These are phyloP conservation scores for Habrosyne pyritoides DNA, from an alignment of 2,888 invertebrate genomes.

Conservation along the genomic window DNA sequence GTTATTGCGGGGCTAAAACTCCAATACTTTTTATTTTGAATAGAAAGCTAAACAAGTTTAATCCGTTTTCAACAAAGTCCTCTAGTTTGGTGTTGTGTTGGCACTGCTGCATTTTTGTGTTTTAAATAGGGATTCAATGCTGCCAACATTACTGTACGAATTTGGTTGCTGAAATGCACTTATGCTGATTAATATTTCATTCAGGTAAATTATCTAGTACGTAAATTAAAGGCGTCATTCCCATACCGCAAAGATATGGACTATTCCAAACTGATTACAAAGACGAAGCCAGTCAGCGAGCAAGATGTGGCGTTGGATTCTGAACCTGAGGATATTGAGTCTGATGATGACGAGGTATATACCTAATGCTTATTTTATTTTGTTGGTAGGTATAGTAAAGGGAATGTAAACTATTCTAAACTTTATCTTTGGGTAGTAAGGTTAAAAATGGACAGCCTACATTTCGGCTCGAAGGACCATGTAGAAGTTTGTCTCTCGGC, in stretches of 20 bases:
- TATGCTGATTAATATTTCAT: neutral
- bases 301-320: slow-evolving; percentile 66
- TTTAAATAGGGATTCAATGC: too few species aligned
- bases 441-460: neutral
- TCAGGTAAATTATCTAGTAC: slow-evolving; percentile 70
- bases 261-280: slow-evolving; percentile 68
- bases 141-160: neutral
- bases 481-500: too few species aligned
- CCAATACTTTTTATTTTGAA: too few species aligned
- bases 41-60: too few species aligned
- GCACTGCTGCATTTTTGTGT: too few species aligned
- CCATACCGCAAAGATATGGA: slow-evolving; percentile 74
- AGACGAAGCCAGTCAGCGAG: slow-evolving; percentile 43
- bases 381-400: neutral
- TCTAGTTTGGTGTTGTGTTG: too few species aligned
- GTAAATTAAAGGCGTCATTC: slow-evolving; percentile 66
- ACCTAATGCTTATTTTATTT: slow-evolving; percentile 5
- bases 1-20: too few species aligned
- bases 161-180: neutral
- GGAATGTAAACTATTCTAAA: neutral
- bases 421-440: neutral
- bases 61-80: too few species aligned
- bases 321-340: slow-evolving; percentile 74
- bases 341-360: slow-evolving; percentile 76
- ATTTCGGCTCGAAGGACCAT: neutral